Base-by-base conservation (phyloP, 2,113 vertebrate species). In the Turdus rufiventris region DNA sequence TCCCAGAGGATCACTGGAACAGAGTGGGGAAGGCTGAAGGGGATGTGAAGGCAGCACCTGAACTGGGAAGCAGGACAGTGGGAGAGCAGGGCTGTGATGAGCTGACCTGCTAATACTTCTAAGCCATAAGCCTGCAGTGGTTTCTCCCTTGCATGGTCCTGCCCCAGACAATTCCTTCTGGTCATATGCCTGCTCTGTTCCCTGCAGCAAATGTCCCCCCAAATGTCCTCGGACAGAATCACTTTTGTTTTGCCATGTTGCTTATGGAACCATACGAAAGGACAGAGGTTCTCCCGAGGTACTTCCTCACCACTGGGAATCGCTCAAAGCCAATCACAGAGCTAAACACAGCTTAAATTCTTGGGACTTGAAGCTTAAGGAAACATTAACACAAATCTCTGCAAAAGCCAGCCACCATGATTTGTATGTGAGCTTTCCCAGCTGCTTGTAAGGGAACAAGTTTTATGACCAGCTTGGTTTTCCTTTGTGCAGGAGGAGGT, bases 401-500 rank as follows among this genome's bases (percentile, higher is more conserved):
- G 33, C 38, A 38, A 91, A 85, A 79, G 18, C 61, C 91, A 89
- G 48, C 8, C 3, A 3, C 56, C 12, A 8, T 70, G 51, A 91
- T 89, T 76, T 89, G 42, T 47, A 34, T 42, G 66, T 62, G 89
- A 85, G 38, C 60, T 79, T 70, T 85, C 62, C 71, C 81, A 85
- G 74, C 63, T 95, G 89, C 38, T 79, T 63, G 20, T 40, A 82
- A 76, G 21, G 26, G 28, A 83, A 66, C 18, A 85, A 75, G 63
- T 91, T 95, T 96, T 95, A 88, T 36, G 81, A 51, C 16, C 61
- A 42, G 3, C 19, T 89, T 63, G 24, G 29, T 74, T 95, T 95
- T 73, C 51, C 33, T 89, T 76, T 89, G 81, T 70, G 58, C 50
- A 31, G 74, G 47, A 89, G 77, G 77, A 89, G 47, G 33, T 56